Percentiles rank a stretch among this genome's conserved stretches.
These are phyloP conservation scores for Eubasilissa regina DNA, from an alignment of 1,140 invertebrate species.

Conservation along the genomic window DNA sequence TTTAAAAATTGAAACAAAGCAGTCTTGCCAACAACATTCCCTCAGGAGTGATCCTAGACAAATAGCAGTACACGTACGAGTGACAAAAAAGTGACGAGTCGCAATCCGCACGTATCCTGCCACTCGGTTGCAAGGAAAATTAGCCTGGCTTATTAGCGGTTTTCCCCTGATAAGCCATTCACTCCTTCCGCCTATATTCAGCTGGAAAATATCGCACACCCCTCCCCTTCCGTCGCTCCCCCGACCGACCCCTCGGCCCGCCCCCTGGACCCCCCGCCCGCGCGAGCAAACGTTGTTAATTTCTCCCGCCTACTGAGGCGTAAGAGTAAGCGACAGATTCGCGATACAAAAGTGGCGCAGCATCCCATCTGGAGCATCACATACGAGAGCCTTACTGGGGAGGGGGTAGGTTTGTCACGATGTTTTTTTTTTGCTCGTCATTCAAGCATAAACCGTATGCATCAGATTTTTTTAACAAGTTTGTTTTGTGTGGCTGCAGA, in stretches of 20 bases:
- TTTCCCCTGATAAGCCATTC: slow-evolving; percentile 59
- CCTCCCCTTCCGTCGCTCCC: slow-evolving; percentile 15
- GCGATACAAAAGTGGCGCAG: slow-evolving; percentile 55
- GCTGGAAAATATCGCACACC: slow-evolving; percentile 49
- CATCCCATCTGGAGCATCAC: slow-evolving; percentile 54
- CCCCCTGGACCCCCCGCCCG: slow-evolving; percentile 5
- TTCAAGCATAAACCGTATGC: slow-evolving; percentile 25
- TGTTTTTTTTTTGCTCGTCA: slow-evolving; percentile 39
- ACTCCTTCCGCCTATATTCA: slow-evolving; percentile 53
- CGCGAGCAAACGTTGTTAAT: slow-evolving; percentile 55
- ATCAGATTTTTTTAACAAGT: background rate
- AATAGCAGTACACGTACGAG: background rate
- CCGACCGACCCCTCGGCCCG: slow-evolving; percentile 1
- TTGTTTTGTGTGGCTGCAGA: too few species aligned
- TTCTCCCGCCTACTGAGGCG: slow-evolving; percentile 54
- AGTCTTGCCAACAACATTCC: too few species aligned
- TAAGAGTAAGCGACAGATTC: slow-evolving; percentile 58
- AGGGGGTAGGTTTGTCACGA: background rate
- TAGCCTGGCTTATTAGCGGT: slow-evolving; percentile 59
- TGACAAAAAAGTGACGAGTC: slow-evolving; percentile 8
- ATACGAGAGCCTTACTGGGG: slow-evolving; percentile 15
- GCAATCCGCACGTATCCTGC: slow-evolving; percentile 29
- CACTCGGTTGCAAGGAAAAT: slow-evolving; percentile 51
- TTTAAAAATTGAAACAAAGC: too few species aligned
- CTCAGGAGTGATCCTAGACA: too few species aligned